Evolutionary conservation across 2,113 vertebrate genomes (phyloP).

Genomic region (Scolopax mira): DNA sequence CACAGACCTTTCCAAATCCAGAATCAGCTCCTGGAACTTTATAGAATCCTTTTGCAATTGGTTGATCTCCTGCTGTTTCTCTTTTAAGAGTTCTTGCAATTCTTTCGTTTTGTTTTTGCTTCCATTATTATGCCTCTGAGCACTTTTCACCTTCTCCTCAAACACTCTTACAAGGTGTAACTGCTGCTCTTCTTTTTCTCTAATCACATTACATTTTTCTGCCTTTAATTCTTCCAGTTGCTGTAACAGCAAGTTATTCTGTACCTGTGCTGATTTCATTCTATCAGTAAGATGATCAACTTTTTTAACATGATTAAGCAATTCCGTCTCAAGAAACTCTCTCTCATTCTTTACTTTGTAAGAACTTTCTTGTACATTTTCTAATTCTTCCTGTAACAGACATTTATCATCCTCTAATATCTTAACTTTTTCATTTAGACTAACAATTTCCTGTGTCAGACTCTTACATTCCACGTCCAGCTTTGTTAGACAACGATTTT

Average conservation of each 20-base stretch:
- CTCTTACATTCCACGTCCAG: slow-evolving; percentile 63
- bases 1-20: slow-evolving; percentile 80
- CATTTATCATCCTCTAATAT: slow-evolving; percentile 87
- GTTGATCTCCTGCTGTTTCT: slow-evolving; percentile 87
- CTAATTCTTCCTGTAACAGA: slow-evolving; percentile 86
- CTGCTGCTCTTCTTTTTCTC: slow-evolving; percentile 82
- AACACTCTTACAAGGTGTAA: slow-evolving; percentile 78
- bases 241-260: slow-evolving; percentile 73
- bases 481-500: slow-evolving; percentile 59
- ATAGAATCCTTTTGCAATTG: slow-evolving; percentile 87
- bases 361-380: slow-evolving; percentile 81
- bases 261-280: slow-evolving; percentile 67
- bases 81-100: slow-evolving; percentile 84
- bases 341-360: slow-evolving; percentile 86
- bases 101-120: slow-evolving; percentile 82
- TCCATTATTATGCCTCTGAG: slow-evolving; percentile 78
- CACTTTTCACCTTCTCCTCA: slow-evolving; percentile 82
- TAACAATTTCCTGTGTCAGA: slow-evolving; percentile 72
- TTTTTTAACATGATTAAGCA: slow-evolving; percentile 80
- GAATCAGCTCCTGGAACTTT: slow-evolving; percentile 82
- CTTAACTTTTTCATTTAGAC: slow-evolving; percentile 81
- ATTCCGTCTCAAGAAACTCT: slow-evolving; percentile 82
- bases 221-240: slow-evolving; percentile 75
- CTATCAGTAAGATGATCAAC: slow-evolving; percentile 79
- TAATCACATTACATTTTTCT: slow-evolving; percentile 63